Conservation (phyloP, 1,140 invertebrate genomes). For the Subanguina moxae region DNA sequence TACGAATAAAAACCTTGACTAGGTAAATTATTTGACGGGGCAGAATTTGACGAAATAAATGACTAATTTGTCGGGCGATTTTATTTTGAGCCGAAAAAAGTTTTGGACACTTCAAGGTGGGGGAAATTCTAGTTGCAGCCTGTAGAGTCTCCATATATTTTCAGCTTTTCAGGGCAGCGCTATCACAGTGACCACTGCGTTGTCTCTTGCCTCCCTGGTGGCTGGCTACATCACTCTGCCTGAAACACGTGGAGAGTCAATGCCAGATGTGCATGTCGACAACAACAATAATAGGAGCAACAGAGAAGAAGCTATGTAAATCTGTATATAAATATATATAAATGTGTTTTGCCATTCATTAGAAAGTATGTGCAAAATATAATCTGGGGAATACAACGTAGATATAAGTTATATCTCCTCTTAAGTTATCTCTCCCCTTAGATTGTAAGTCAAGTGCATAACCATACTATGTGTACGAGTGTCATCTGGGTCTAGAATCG, state of each 20-base stretch:
- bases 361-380: neutral
- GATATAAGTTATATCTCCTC: neutral
- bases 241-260: constrained; percentile 32
- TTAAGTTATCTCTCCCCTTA: neutral
- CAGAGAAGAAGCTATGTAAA: constrained; percentile 2
- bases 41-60: too few relatives aligned
- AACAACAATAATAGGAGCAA: neutral
- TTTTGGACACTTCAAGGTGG: too few relatives aligned
- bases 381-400: too few relatives aligned
- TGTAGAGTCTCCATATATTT: neutral
- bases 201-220: constrained; percentile 27
- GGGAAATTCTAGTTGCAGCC: too few relatives aligned
- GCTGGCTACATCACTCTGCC: constrained; percentile 32
- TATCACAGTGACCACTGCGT: constrained; percentile 33
- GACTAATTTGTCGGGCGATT: too few relatives aligned
- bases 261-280: constrained; percentile 36
- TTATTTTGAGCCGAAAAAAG: too few relatives aligned
- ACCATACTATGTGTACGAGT: too few relatives aligned
- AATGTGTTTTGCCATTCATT: too few relatives aligned
- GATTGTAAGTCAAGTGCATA: too few relatives aligned
- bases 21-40: too few relatives aligned
- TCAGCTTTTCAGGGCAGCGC: constrained; percentile 21
- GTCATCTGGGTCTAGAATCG: too few relatives aligned
- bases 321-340: neutral
- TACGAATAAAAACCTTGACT: too few relatives aligned